These are phyloP conservation scores for Drosophila rhopaloa DNA, from an alignment of 1,140 invertebrate genomes.

Conservation along the genomic window DNA sequence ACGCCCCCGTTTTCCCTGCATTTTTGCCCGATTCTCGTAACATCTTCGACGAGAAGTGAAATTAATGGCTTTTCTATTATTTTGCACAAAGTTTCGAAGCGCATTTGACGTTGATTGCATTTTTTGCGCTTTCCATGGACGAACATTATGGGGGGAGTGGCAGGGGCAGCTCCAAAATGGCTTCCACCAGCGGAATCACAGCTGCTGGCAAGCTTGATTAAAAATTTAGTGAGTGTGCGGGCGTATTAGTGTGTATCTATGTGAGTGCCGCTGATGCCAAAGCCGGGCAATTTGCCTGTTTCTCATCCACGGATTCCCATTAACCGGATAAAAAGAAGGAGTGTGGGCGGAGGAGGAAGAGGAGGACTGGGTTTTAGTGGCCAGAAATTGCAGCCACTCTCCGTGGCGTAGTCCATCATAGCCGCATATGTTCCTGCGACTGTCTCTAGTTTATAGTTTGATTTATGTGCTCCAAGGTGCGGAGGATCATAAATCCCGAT, in stretches of 20 bases:
- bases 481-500: conserved; percentile 48
- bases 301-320: conserved; percentile 6
- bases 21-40: conserved; percentile 29
- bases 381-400: conserved; percentile 13
- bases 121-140: conserved; percentile 63
- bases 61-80: conserved; percentile 83
- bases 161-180: conserved; percentile 36
- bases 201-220: conserved; percentile 76
- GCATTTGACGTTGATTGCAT: conserved; percentile 82
- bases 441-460: conserved; percentile 36
- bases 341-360: neutral
- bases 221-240: conserved; percentile 67
- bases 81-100: conserved; percentile 81
- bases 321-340: conserved; percentile 4
- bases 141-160: conserved; percentile 19
- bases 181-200: conserved; percentile 63
- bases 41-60: conserved; percentile 80
- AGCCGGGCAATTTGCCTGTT: conserved; percentile 54
- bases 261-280: conserved; percentile 47
- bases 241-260: conserved; percentile 39
- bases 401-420: conserved; percentile 26
- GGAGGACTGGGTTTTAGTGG: conserved; percentile 32
- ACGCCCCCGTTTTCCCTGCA: neutral
- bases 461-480: conserved; percentile 40
- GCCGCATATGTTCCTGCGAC: conserved; percentile 32